Evolutionary conservation across 2,797 vertebrate genomes (phyloP), one percentile per base, ranked within the genome.

Genomic region (Falco novaeseelandiae): DNA sequence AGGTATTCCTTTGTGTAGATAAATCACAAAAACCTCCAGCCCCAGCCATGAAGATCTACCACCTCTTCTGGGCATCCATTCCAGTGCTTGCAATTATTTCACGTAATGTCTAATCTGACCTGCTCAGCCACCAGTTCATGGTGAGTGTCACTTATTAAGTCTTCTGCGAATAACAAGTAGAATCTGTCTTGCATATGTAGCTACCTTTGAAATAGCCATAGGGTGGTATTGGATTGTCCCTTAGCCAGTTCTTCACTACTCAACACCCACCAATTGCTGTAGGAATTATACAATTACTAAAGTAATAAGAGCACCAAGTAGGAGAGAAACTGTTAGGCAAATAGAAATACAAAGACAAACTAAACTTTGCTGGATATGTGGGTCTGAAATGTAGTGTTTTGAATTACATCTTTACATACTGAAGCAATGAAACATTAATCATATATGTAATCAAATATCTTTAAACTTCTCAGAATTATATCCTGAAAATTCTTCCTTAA

Each of bases 151-250:
- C 10, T 63, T 71, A 3, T 27, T 63, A 30, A 11, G 10, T n/a
- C 7, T 44, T n/a, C 29, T 40, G 12, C 3, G 4, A 67, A 15
- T 5, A 80, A 4, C 27, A 40, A 15, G 8, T 21, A 71, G 14
- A 77, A 25, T 32, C 9, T 71, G 18, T 18, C 36, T 79, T 79
- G 14, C 9, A 6, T 70, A 52, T 69, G 11, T 29, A 59, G 20
- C 20, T 34, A 9, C 9, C 30, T 76, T 83, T 67, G 21, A 67
- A 40, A 55, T 26, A 57, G 21, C 3, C 6, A 6, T 7, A 29
- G 21, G 30, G 62, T 20, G 19, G 3, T 48, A 10, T 38, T 0
- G 0, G 34, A 17, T 67, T 6, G 2, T 32, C 8, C 10, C 32
- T 80, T 29, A 65, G 23, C 13, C 27, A 34, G 3, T 15, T 63